These are phyloP conservation scores for Sebastes diaconus DNA, from an alignment of 2,797 vertebrate species.

Conservation along the genomic window DNA sequence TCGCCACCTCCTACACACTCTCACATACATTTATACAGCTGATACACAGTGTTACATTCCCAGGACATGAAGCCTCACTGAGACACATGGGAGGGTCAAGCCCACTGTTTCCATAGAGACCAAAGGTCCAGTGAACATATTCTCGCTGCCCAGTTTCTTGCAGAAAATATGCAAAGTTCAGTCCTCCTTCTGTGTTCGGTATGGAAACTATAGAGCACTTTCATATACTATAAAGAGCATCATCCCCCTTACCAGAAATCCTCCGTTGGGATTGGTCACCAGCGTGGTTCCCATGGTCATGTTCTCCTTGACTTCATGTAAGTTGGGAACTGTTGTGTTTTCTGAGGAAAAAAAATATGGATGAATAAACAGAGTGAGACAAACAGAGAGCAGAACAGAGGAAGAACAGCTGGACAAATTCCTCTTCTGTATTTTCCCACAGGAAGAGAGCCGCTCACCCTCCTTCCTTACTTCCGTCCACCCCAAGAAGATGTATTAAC, in stretches of 20 bases:
- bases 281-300: constrained; percentile 98
- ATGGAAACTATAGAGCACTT: constrained; percentile 31
- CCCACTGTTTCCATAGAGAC: constrained; percentile 28
- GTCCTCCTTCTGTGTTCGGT: constrained; percentile 2
- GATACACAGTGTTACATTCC: constrained; percentile 58
- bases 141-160: neutral
- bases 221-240: constrained; percentile 19
- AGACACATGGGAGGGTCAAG: constrained; percentile 27
- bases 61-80: constrained; percentile 25
- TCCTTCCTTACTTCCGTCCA: constrained; percentile 8
- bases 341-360: constrained; percentile 80
- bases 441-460: constrained; percentile 41
- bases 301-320: constrained; percentile 96
- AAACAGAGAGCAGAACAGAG: constrained; percentile 47
- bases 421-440: constrained; percentile 69
- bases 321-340: constrained; percentile 90
- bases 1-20: neutral
- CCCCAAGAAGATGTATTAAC: constrained; percentile 11
- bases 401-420: constrained; percentile 74
- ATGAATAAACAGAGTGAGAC: constrained; percentile 74
- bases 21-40: constrained; percentile 7
- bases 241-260: constrained; percentile 91
- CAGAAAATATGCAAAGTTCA: constrained; percentile 21
- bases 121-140: constrained; percentile 48
- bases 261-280: constrained; percentile 93